Percentiles rank a stretch among this genome's conserved stretches.
Evolutionary conservation across 2,888 invertebrate species (phyloP).

Genomic region (Ochlodes sylvanus): DNA sequence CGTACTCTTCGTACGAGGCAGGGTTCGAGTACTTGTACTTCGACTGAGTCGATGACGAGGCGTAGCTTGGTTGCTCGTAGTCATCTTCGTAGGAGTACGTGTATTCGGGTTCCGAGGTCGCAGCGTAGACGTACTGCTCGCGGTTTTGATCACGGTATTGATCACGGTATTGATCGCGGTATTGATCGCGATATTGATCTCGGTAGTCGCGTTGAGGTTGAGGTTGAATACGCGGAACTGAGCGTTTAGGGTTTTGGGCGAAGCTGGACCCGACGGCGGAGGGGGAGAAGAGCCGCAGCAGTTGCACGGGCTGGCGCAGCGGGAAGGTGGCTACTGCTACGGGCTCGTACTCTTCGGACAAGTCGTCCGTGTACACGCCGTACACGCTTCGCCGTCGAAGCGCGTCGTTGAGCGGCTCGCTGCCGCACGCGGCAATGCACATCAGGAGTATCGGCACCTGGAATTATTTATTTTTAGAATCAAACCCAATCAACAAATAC

Average conservation of each 20-base stretch:
- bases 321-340: constrained; percentile 68
- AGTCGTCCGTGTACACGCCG: constrained; percentile 56
- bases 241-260: constrained; percentile 15
- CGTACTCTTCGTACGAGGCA: constrained; percentile 45
- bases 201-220: too few relatives aligned
- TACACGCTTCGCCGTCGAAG: constrained; percentile 54
- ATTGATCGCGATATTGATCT: too few relatives aligned
- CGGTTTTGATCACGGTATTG: constrained; percentile 25
- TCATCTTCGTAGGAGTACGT: constrained; percentile 27
- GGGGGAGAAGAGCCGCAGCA: constrained; percentile 61
- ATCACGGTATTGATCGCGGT: constrained; percentile 41
- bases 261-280: constrained; percentile 46
- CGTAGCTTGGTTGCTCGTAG: constrained; percentile 43
- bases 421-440: constrained; percentile 46
- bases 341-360: constrained; percentile 60
- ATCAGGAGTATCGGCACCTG: constrained; percentile 57
- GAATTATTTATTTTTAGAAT: constrained; percentile 19
- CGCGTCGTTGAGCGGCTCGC: constrained; percentile 52
- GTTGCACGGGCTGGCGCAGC: constrained; percentile 65
- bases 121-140: constrained; percentile 48
- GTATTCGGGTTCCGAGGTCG: constrained; percentile 43
- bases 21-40: constrained; percentile 44
- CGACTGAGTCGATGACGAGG: constrained; percentile 41
- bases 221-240: constrained; percentile 46
- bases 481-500: too few relatives aligned